Evolutionary conservation across 2,113 vertebrate genomes (phyloP).

Genomic region (Sciurus niger): DNA sequence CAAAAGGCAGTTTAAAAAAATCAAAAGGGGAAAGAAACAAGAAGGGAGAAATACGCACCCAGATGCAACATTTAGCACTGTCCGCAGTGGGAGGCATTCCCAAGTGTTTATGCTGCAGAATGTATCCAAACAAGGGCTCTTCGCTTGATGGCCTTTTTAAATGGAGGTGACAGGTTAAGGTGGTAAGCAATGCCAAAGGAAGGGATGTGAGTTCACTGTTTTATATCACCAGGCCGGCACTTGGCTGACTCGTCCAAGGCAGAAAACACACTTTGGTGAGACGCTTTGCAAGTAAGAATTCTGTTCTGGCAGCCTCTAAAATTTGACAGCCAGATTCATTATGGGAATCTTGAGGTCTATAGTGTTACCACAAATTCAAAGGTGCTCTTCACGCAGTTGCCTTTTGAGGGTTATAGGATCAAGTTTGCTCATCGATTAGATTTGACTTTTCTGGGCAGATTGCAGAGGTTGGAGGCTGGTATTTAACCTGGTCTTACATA

Average conservation of each 20-base stretch:
- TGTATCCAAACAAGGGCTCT: slow-evolving; percentile 59
- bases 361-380: slow-evolving; percentile 81
- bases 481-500: background rate
- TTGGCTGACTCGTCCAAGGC: background rate
- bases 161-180: slow-evolving; percentile 84
- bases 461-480: background rate
- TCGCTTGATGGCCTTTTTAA: slow-evolving; percentile 79
- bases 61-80: slow-evolving; percentile 62
- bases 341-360: slow-evolving; percentile 64
- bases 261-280: slow-evolving; percentile 34
- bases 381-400: slow-evolving; percentile 71
- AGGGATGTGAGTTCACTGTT: slow-evolving; percentile 86
- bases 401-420: slow-evolving; percentile 65
- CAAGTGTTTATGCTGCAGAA: slow-evolving; percentile 50
- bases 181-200: slow-evolving; percentile 86
- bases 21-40: slow-evolving; percentile 63
- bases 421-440: slow-evolving; percentile 50
- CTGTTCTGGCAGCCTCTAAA: slow-evolving; percentile 83
- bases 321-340: slow-evolving; percentile 86
- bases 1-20: slow-evolving; percentile 59
- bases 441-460: slow-evolving; percentile 44
- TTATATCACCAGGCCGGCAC: slow-evolving; percentile 82
- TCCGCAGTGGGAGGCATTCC: slow-evolving; percentile 62
- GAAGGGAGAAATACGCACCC: slow-evolving; percentile 39
- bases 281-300: slow-evolving; percentile 71